Conservation (phyloP, 2,888 invertebrate species). For the Papilio protenor region DNA sequence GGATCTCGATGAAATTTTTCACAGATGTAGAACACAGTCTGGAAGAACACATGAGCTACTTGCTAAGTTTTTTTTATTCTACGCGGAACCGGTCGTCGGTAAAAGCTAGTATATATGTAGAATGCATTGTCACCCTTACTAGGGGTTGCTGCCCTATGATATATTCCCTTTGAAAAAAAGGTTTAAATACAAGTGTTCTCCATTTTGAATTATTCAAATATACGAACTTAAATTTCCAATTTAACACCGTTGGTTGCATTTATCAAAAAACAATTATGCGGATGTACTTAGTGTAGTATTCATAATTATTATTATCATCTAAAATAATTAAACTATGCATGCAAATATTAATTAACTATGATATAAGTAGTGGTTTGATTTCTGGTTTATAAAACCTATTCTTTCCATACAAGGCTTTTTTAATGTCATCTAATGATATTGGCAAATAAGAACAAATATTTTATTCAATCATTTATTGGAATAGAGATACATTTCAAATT, state of each 20-base stretch:
- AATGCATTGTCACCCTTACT: too few species aligned
- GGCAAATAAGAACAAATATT: neutral
- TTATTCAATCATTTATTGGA: neutral
- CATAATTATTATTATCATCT: neutral
- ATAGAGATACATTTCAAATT: neutral
- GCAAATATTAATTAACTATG: neutral
- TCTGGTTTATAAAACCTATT: neutral
- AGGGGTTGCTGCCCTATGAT: too few species aligned
- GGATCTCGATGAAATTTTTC: too few species aligned
- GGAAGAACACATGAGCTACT: too few species aligned
- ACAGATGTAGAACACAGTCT: too few species aligned
- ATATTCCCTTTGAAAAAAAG: too few species aligned
- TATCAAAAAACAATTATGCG: conserved; percentile 8
- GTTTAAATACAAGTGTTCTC: neutral
- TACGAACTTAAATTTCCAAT: neutral
- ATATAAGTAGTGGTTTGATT: neutral
- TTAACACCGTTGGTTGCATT: neutral
- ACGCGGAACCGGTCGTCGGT: too few species aligned
- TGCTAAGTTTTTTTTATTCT: too few species aligned
- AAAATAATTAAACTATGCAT: neutral
- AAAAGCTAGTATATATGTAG: too few species aligned
- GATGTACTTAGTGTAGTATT: too few species aligned
- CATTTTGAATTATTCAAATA: neutral
- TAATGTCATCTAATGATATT: neutral
- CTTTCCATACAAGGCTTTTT: neutral